Evolutionary conservation across 1,140 invertebrate genomes (phyloP), one percentile per base, ranked within the genome.

Genomic region (Aricia agestis): DNA sequence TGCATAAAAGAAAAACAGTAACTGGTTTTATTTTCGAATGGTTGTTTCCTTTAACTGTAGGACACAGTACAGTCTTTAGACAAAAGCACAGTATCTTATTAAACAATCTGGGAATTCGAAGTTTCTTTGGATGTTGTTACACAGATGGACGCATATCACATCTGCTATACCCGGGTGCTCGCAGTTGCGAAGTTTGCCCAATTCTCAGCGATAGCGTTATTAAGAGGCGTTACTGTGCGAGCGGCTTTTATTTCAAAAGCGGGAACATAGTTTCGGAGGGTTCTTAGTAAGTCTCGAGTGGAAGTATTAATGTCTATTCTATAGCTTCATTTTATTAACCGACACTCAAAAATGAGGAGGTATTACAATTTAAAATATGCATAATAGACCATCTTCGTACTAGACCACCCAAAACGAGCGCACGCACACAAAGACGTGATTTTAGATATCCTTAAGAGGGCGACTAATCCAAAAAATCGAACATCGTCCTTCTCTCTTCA

Each of bases 171-270:
- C 36, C 76, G 80, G 70, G 31, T 71, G 80, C 76, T 83, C 85
- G 84, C 85, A 84, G 84, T 89, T 83, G 80, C 82, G 81, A 83
- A 89, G 84, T 82, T 89, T 86, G 85, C 84, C 82, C 82, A 87
- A 88, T 86, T 88, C 82, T 79, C 81, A 81, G 84, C 82, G 82
- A 87, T 84, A 81, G 78, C 82, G 78, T 84, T 86, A 89, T 87
- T 85, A 88, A 84, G 82, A 82, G 78, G 78, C 75, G 80, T 90
- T 87, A 87, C 45, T 52, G 13, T 87, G 82, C 79, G 80, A 82
- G 75, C 78, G 74, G 79, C 76, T 86, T 82, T 84, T 83, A 85
- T 85, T 85, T 85, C 79, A 83, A 84, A 86, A 80, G 79, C 58
- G 77, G 74, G 77, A 82, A 78, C 79, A 76, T 80, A 86, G 82